phyloP scores from a whole-genome alignment of 2,113 vertebrate species.

The Colaptes auratus region DNA sequence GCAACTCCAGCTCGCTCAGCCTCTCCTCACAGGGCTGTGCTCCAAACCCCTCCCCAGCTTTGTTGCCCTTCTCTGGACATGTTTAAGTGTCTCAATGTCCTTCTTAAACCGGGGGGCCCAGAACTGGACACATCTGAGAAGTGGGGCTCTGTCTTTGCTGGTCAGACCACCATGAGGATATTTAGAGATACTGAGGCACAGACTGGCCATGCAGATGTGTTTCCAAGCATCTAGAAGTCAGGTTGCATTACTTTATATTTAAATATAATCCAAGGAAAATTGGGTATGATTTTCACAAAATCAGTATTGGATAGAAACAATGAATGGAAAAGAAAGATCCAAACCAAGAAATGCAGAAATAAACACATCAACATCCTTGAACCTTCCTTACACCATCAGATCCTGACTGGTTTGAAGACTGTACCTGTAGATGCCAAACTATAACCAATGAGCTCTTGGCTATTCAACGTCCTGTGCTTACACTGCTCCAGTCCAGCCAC shows the following conservation, averaged over 20 bases:
- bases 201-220: background rate
- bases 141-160: too few species aligned
- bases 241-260: background rate
- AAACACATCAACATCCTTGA: background rate
- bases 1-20: too few species aligned
- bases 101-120: too few species aligned
- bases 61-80: too few species aligned
- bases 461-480: background rate
- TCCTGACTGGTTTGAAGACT: background rate
- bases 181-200: background rate
- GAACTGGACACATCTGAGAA: too few species aligned
- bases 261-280: background rate
- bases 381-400: background rate
- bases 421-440: rapidly evolving
- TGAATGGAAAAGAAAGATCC: background rate
- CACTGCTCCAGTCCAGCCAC: rapidly evolving
- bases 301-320: background rate
- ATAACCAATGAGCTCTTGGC: background rate
- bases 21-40: too few species aligned
- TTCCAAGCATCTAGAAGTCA: background rate
- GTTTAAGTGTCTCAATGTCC: too few species aligned
- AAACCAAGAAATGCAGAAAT: background rate
- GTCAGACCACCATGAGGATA: background rate
- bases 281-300: background rate
- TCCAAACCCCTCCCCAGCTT: too few species aligned